phyloP scores from a whole-genome alignment of 2,113 vertebrate species.

The Marcusenius ussheri region DNA sequence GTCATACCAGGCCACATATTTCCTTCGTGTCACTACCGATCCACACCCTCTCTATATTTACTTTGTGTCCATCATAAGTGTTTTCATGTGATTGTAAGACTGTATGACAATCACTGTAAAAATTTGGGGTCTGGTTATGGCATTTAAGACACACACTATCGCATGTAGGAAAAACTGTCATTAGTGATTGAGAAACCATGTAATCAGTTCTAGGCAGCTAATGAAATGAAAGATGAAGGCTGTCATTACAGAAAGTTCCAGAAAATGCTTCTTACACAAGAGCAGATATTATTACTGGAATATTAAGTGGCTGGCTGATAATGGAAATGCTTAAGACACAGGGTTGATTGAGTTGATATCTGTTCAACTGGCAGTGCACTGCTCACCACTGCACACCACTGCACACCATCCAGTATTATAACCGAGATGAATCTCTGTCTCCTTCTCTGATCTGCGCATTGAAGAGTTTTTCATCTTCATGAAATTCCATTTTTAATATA shows the following conservation, averaged over 20 bases:
- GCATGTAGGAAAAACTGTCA: not conserved
- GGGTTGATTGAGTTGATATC: not conserved
- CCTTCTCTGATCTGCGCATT: not conserved
- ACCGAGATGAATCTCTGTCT: not conserved
- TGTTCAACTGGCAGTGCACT: not conserved
- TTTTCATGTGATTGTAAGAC: not conserved
- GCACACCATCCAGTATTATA: not conserved
- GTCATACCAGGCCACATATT: not conserved
- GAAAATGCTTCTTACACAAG: not conserved
- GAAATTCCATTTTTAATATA: not conserved
- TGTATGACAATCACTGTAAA: not conserved
- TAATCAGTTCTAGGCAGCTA: not conserved
- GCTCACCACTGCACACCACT: not conserved
- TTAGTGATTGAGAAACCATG: not conserved
- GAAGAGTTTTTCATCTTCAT: not conserved
- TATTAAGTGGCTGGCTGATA: not conserved
- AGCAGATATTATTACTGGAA: not conserved
- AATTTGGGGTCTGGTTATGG: not conserved
- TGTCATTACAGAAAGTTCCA: not conserved
- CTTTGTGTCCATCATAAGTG: not conserved
- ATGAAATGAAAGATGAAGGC: not conserved
- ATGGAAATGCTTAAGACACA: not conserved
- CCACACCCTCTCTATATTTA: not conserved
- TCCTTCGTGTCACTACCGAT: not conserved
- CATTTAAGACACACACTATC: not conserved